Base-by-base conservation (phyloP, 2,113 vertebrate genomes). In the Hiodon alosoides region DNA sequence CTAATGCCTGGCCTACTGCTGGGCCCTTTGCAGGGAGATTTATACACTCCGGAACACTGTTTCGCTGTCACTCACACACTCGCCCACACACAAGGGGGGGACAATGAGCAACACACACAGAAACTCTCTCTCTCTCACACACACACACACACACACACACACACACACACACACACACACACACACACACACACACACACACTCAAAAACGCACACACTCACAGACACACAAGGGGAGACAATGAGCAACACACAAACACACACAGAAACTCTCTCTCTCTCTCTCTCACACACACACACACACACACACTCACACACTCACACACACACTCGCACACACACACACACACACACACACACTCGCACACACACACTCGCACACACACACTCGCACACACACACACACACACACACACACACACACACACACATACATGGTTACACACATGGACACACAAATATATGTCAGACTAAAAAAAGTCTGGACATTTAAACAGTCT, bases 31-130 rank as follows among this genome's bases (percentile, higher is more conserved):
- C 17, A 77, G 70, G 79, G 79, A 81, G 83, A 88, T 86, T 87
- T 90, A 90, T 80, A 81, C 85, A 85, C 86, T 87, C 81, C 64
- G 61, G 75, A 75, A 77, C 80, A 84, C 84, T 84, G 81, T 83
- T 83, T 80, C 86, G 82, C 86, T 82, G 88, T 85, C 85, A 89
- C 79, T 90, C 83, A 87, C 82, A 79, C 68, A 71, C 72, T n/a
- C 75, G 72, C 67, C 51, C 79, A 74, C 61, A 77, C 66, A 73
- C 50, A 60, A 51, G 17, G 47, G 52, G 73, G 31, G 31, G 31
- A 31, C 31, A 31, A 31, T 31, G 31, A 31, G 31, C 31, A 31
- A 31, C 31, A 31, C 69, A 55, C 76, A 73, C 71, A 69, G 13
- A 76, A 14, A 69, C 62, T 62, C 11, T 73, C 69, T 60, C 71